Conservation (phyloP, 1,140 invertebrate genomes). For the Drosophila bipectinata region DNA sequence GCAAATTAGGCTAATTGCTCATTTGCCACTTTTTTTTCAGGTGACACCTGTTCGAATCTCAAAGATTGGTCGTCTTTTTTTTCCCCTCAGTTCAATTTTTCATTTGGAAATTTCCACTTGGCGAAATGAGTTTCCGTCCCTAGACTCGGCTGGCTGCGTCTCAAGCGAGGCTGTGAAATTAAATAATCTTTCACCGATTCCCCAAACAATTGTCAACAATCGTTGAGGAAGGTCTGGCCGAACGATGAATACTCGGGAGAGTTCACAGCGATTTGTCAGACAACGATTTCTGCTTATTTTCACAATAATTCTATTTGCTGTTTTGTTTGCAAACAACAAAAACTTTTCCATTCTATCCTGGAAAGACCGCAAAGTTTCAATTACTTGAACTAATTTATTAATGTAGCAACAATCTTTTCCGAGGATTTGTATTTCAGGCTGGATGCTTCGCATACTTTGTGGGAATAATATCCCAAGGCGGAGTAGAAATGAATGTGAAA, state of each 20-base stretch:
- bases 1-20: conserved; percentile 63
- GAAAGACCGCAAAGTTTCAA: conserved; percentile 53
- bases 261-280: conserved; percentile 30
- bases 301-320: conserved; percentile 48
- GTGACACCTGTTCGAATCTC: conserved; percentile 46
- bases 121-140: conserved; percentile 15
- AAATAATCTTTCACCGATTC: conserved; percentile 47
- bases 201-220: conserved; percentile 25
- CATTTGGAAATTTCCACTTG: conserved; percentile 11
- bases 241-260: conserved; percentile 2
- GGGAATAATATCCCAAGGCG: conserved; percentile 10
- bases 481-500: conserved; percentile 1
- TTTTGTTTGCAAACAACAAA: conserved; percentile 27
- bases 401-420: conserved; percentile 47
- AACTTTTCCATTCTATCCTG: conserved; percentile 36
- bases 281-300: conserved; percentile 43
- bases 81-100: neutral
- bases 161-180: conserved; percentile 11
- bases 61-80: conserved; percentile 6
- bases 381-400: conserved; percentile 66
- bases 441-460: conserved; percentile 15
- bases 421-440: conserved; percentile 22
- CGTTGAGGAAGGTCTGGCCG: conserved; percentile 12
- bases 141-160: neutral
- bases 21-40: conserved; percentile 34